phyloP scores from a whole-genome alignment of 2,888 invertebrate genomes.

The Leucoptera coffeella region DNA sequence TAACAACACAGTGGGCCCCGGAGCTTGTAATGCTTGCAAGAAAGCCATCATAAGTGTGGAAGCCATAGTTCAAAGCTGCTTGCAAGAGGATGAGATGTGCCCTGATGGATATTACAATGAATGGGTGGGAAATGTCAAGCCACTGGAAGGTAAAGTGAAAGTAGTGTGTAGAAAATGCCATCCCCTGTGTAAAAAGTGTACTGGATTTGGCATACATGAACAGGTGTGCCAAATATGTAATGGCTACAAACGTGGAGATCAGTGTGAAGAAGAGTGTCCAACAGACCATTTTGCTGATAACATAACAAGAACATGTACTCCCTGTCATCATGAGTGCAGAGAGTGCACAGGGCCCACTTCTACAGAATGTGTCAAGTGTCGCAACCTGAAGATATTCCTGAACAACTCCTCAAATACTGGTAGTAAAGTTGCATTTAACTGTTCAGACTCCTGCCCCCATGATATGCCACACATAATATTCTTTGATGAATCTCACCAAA shows the following conservation, averaged over 20 bases:
- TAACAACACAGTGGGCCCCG: constrained; percentile 60
- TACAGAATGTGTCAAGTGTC: constrained; percentile 70
- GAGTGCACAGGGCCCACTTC: constrained; percentile 75
- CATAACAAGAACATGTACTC: constrained; percentile 62
- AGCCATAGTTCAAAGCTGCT: constrained; percentile 65
- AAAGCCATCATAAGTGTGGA: constrained; percentile 77
- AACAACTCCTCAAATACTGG: too few relatives aligned
- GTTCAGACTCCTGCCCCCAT: constrained; percentile 66
- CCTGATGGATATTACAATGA: constrained; percentile 80
- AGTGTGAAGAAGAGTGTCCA: constrained; percentile 87
- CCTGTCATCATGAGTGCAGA: constrained; percentile 76
- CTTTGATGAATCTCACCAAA: constrained; percentile 31
- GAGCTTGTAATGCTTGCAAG: constrained; percentile 79
- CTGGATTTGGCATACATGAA: constrained; percentile 81
- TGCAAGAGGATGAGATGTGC: constrained; percentile 75
- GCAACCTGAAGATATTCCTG: constrained; percentile 67
- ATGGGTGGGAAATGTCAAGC: constrained; percentile 73
- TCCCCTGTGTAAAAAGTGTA: constrained; percentile 81
- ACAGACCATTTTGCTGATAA: constrained; percentile 78
- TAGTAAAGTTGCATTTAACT: too few relatives aligned
- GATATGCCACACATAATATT: constrained; percentile 64
- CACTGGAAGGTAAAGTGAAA: constrained; percentile 77
- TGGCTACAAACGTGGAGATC: constrained; percentile 78
- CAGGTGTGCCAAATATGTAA: constrained; percentile 83
- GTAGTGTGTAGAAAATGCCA: constrained; percentile 89